Percentiles rank a stretch among this genome's conserved stretches.
These are phyloP conservation scores for Gibbula magus DNA, from an alignment of 2,888 invertebrate species.

Conservation along the genomic window DNA sequence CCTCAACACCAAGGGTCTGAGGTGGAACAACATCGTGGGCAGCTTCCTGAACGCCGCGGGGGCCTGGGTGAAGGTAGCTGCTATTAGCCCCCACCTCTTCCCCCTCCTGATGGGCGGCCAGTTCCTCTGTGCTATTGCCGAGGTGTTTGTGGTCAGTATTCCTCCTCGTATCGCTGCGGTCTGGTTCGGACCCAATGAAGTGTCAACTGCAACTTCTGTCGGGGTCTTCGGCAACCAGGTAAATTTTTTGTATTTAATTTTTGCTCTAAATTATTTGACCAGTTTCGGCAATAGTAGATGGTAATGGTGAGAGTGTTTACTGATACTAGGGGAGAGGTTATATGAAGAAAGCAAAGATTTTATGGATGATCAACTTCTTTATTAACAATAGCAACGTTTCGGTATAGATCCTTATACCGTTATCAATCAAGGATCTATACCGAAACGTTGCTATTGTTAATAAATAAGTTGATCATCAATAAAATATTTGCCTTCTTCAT, in stretches of 20 bases:
- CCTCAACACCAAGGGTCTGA: constrained; percentile 87
- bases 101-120: constrained; percentile 89
- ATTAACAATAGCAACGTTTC: no score
- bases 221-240: constrained; percentile 99
- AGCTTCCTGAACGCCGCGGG: constrained; percentile 83
- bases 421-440: no score
- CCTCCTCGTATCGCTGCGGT: constrained; percentile 94
- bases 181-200: constrained; percentile 97
- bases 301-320: background rate
- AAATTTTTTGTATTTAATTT: constrained; percentile 40
- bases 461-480: no score
- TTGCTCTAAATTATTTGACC: no score
- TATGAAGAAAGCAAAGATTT: no score
- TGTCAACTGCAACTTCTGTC: constrained; percentile 96
- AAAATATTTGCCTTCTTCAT: no score
- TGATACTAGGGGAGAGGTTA: background rate
- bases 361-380: no score
- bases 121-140: constrained; percentile 84
- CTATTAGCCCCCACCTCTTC: constrained; percentile 89
- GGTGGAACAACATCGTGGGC: constrained; percentile 67
- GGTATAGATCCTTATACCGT: no score
- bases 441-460: no score
- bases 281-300: background rate
- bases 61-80: constrained; percentile 84
- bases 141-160: constrained; percentile 94